Evolutionary conservation across 2,797 vertebrate genomes (phyloP).

Genomic region (Paramormyrops hopkinsi): DNA sequence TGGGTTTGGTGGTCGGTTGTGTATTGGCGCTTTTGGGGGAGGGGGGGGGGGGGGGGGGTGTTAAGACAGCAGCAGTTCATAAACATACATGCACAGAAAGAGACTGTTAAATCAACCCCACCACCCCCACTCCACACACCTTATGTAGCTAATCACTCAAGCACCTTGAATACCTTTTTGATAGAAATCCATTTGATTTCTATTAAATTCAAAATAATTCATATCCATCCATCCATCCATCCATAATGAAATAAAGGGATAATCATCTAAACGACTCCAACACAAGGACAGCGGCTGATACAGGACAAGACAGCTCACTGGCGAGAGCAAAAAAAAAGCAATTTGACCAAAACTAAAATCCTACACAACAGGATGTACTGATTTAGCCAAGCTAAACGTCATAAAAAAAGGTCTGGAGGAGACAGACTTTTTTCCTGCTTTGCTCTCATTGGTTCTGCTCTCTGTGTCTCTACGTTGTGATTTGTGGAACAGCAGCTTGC

Average conservation of each 20-base stretch:
- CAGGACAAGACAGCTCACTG: neutral
- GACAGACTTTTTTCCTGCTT: neutral
- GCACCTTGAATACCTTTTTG: neutral
- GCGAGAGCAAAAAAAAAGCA: neutral
- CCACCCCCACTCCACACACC: neutral
- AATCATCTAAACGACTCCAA: neutral
- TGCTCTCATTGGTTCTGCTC: neutral
- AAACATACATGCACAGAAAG: neutral
- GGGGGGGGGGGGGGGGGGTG: neutral
- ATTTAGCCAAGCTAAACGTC: neutral
- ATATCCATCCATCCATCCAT: neutral
- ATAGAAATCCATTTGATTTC: neutral
- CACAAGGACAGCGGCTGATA: neutral
- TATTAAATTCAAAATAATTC: neutral
- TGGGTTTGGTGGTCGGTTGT: no score
- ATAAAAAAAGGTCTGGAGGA: neutral
- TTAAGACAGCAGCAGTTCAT: neutral
- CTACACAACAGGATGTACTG: neutral
- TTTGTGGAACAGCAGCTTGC: neutral
- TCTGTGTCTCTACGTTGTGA: neutral
- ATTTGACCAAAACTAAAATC: neutral
- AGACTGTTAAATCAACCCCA: neutral
- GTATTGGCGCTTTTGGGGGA: no score
- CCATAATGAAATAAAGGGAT: neutral
- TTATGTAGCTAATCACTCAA: neutral